phyloP scores from a whole-genome alignment of 2,888 invertebrate genomes.

The Metalampra italica region DNA sequence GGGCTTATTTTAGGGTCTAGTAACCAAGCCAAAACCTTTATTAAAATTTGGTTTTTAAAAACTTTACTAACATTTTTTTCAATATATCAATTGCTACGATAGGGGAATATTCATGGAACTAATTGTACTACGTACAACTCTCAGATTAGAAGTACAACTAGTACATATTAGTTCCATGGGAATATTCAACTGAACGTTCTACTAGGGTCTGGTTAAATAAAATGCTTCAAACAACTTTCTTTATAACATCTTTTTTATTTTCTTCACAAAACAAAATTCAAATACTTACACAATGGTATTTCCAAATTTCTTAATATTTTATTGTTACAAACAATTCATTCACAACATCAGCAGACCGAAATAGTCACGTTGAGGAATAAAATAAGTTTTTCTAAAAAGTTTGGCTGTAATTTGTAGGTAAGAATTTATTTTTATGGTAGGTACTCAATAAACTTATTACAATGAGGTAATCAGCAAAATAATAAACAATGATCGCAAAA shows the following conservation, averaged over 20 bases:
- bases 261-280: slow-evolving; percentile 50
- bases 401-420: neutral
- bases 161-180: too few species aligned
- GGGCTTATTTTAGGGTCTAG: too few species aligned
- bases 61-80: too few species aligned
- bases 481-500: slow-evolving; percentile 1
- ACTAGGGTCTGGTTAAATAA: slow-evolving; percentile 16
- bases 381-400: neutral
- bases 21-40: too few species aligned
- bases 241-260: slow-evolving; percentile 32
- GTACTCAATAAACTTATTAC: slow-evolving; percentile 24
- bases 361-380: neutral
- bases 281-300: slow-evolving; percentile 35
- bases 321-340: slow-evolving; percentile 12
- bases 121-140: too few species aligned
- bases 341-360: neutral
- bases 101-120: too few species aligned
- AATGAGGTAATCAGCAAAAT: slow-evolving; percentile 28
- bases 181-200: too few species aligned
- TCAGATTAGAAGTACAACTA: too few species aligned
- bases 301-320: slow-evolving; percentile 12
- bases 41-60: too few species aligned
- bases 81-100: too few species aligned
- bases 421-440: slow-evolving; percentile 2
- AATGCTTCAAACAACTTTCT: slow-evolving; percentile 39